Percentiles rank a stretch among this genome's conserved stretches.
Conservation (phyloP, 2,888 invertebrate species). For the Notocelia uddmanniana region DNA sequence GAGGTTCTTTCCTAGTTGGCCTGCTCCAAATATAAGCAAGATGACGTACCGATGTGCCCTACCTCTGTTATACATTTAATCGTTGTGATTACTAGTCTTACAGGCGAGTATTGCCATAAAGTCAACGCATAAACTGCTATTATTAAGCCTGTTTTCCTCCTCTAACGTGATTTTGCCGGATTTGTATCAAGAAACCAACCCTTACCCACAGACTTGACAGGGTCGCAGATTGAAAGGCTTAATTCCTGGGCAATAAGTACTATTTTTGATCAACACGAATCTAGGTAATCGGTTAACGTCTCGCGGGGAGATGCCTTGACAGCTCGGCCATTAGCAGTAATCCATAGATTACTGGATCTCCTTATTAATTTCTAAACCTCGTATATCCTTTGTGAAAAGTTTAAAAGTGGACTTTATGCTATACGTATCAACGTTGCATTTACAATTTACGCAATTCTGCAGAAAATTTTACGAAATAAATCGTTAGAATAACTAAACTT, state of each 20-base stretch:
- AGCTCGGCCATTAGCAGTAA: conserved; percentile 1
- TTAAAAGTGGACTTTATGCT: background rate
- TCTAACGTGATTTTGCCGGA: background rate
- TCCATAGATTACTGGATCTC: conserved; percentile 1
- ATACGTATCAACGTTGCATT: background rate
- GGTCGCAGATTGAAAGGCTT: background rate
- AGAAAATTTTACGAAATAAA: background rate
- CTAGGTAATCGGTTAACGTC: background rate
- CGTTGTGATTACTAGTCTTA: too few species aligned
- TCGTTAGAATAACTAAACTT: background rate
- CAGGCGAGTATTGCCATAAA: too few species aligned
- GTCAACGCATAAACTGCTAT: too few species aligned
- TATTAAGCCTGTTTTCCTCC: background rate
- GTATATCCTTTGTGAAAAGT: background rate
- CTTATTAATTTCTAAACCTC: background rate
- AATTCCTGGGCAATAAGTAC: background rate
- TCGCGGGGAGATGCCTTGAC: background rate
- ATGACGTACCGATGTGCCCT: too few species aligned
- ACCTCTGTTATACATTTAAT: too few species aligned
- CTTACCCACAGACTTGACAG: background rate
- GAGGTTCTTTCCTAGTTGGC: too few species aligned
- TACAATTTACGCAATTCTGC: background rate
- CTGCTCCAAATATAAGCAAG: too few species aligned
- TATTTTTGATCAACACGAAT: background rate
- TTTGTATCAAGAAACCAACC: background rate